Conservation (phyloP, 2,888 invertebrate genomes). For the Drosophila anceps region DNA sequence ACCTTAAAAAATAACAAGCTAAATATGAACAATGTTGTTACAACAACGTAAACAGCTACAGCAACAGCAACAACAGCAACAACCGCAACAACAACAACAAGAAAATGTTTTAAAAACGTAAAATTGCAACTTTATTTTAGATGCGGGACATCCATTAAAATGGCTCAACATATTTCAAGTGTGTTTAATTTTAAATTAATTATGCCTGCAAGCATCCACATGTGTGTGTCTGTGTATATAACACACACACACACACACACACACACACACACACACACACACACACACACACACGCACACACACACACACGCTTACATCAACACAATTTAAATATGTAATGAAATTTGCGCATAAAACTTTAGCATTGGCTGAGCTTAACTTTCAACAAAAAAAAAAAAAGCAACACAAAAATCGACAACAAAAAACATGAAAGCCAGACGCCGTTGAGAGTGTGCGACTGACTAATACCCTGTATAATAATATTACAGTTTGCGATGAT, state of each 20-base stretch:
- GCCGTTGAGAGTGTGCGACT: neutral
- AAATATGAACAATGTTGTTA: neutral
- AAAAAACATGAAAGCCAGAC: neutral
- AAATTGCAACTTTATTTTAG: conserved; percentile 11
- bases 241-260: conserved; percentile 2
- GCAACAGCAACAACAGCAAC: neutral
- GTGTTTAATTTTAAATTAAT: conserved; percentile 59
- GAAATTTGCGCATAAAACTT: conserved; percentile 68
- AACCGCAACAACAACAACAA: neutral
- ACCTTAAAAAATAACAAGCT: neutral
- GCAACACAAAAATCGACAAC: conserved; percentile 8
- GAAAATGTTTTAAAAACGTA: neutral
- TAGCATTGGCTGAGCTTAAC: conserved; percentile 46
- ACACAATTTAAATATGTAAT: conserved; percentile 57
- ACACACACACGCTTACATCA: conserved; percentile 22
- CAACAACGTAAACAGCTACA: neutral
- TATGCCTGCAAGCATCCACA: conserved; percentile 31
- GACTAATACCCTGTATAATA: conserved; percentile 3
- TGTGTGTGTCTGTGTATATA: conserved; percentile 5
- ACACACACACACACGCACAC: too few species aligned
- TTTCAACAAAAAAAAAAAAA: conserved; percentile 17
- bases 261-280: neutral
- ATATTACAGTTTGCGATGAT: neutral
- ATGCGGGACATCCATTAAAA: conserved; percentile 16
- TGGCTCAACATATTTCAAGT: conserved; percentile 28